A percentile compares a stretch with the other conserved stretches of the same genome.
phyloP scores from a whole-genome alignment of 2,113 vertebrate species.

The Otis tarda region DNA sequence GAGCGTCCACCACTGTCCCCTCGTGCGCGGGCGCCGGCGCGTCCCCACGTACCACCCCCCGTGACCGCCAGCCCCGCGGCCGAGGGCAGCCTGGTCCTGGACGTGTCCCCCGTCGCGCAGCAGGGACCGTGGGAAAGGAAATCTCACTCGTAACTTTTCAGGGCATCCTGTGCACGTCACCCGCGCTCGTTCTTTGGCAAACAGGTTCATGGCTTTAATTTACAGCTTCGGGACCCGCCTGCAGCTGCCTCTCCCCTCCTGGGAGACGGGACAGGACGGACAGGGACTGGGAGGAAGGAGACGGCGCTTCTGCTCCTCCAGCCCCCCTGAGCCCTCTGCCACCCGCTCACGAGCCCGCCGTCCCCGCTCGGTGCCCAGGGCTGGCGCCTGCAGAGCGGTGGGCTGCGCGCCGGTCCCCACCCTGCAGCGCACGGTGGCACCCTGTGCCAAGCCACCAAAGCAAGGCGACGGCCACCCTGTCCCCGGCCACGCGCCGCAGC shows the following conservation, averaged over 20 bases:
- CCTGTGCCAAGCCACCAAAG: background rate
- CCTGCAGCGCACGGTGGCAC: accelerated
- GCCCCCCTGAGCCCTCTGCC: background rate
- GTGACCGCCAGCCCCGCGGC: accelerated
- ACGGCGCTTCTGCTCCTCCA: background rate
- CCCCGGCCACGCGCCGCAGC: accelerated
- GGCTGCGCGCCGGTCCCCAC: accelerated
- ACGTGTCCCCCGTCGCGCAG: accelerated
- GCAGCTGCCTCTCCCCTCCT: background rate
- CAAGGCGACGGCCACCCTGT: background rate
- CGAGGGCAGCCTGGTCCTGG: background rate
- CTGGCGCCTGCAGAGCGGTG: background rate
- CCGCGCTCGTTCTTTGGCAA: background rate
- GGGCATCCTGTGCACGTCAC: background rate
- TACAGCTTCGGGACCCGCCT: background rate
- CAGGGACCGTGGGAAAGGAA: background rate
- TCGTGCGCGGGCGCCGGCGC: accelerated
- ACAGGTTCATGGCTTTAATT: background rate
- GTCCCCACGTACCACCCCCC: background rate
- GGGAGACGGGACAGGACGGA: background rate
- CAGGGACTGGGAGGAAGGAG: background rate
- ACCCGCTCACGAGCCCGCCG: accelerated
- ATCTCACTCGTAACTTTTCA: background rate
- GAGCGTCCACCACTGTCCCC: background rate
- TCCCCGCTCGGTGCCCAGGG: background rate